A percentile compares a stretch with the other conserved stretches of the same genome.
Evolutionary conservation across 2,797 vertebrate genomes (phyloP).

Genomic region (Fistularia commersonii): DNA sequence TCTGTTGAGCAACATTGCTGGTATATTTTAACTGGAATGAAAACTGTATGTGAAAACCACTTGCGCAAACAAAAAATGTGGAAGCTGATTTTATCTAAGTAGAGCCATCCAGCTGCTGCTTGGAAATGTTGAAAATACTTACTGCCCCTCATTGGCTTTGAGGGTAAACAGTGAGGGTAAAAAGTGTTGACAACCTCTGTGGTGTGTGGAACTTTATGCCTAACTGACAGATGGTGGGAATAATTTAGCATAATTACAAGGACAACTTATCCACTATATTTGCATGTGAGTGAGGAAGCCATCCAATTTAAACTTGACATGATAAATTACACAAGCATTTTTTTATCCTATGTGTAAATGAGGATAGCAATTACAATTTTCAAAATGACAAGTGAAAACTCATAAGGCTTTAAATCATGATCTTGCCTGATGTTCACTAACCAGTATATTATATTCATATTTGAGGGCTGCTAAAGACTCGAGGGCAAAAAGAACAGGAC

Average conservation of each 20-base stretch:
- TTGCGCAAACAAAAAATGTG: neutral
- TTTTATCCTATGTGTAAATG: constrained; percentile 37
- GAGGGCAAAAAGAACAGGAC: too few relatives aligned
- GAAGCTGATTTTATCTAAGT: constrained; percentile 22
- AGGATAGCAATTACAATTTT: constrained; percentile 15
- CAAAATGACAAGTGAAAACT: constrained; percentile 7
- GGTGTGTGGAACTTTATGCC: constrained; percentile 17
- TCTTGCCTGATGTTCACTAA: constrained; percentile 3
- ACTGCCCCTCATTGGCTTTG: constrained; percentile 20
- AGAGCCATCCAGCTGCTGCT: constrained; percentile 35
- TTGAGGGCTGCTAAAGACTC: neutral
- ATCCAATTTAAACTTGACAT: constrained; percentile 24
- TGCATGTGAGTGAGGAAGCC: constrained; percentile 24
- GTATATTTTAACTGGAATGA: too few relatives aligned
- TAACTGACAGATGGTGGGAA: constrained; percentile 49
- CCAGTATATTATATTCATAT: too few relatives aligned
- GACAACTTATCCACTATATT: constrained; percentile 17
- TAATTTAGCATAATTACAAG: constrained; percentile 50
- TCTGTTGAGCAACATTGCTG: too few relatives aligned
- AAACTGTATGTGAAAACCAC: too few relatives aligned
- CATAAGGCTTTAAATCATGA: constrained; percentile 13
- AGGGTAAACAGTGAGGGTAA: constrained; percentile 21
- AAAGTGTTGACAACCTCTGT: constrained; percentile 34
- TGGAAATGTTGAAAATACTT: constrained; percentile 18
- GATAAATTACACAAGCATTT: constrained; percentile 20